Base-by-base conservation (phyloP, 2,888 invertebrate genomes). In the Gymnoscelis rufifasciata region DNA sequence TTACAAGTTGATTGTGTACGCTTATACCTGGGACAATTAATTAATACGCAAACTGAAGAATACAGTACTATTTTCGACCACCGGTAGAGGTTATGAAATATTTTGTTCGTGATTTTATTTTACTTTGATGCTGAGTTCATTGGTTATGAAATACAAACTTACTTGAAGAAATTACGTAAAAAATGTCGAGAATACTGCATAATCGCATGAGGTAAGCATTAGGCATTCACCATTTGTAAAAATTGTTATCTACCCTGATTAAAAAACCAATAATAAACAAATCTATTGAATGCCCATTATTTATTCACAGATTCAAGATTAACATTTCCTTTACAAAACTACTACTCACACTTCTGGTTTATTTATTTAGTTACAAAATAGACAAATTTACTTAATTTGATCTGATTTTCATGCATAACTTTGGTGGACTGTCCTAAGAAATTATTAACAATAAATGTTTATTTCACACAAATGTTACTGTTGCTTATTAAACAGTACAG, bases 101-200 rank as follows among this genome's bases (percentile, higher is more conserved):
- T 57, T 51, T 54, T 59, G 60, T 60, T 47, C 57, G 57, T 53
- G 40, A 56, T 58, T 57, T 60, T 66, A 64, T 65, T 60, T 64
- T 61, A 60, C 52, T 52, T 43, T 53, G 62, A 60, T 55, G 51
- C 60, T 54, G 15, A 51, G 51, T 52, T 51, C 52, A 61, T 66
- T 74, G 73, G 77, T 77, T 77, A 79, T 74, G 74, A 72, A 71
- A 71, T 70, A 70, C 61, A 65, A 60, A 64, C 60, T 60, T 60
- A 68, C 59, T 59, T 64, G 47, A 68, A 71, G 52, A 60, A 70
- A 70, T 74, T 69, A 75, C 71, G 64, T 71, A 69, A 77, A 83
- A 55, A 61, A 87, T 88, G 88, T 87, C 88, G 56, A 78, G 87
- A 66, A 83, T 88, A 71, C 76, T 88, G 43, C 83, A 86, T 63